Evolutionary conservation across 2,797 vertebrate species (phyloP), one percentile per base, ranked within the genome.

Genomic region (Ara ararauna): DNA sequence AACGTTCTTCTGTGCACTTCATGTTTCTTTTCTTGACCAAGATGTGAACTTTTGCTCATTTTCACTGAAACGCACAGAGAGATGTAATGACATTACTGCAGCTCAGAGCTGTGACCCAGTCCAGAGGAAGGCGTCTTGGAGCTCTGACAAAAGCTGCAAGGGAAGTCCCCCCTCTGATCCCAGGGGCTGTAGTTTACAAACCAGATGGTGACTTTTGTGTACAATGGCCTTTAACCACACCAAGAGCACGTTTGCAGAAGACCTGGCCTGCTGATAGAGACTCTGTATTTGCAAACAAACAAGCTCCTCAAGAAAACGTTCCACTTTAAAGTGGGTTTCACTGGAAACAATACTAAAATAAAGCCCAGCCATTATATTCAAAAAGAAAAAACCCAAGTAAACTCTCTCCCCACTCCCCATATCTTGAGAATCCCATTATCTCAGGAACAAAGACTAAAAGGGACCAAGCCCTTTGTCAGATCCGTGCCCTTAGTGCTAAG

Each of bases 221-320:
- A 74, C 0, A 71, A 91, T 87, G 93, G 91, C 87, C 93, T 97
- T 91, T 82, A 94, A 95, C 95, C 95, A 95, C 93, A 85, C 89
- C 92, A 79, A 96, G 93, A 80, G 93, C 38, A 83, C 94, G 92
- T 96, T 95, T 97, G 96, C 95, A 97, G 94, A 93, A 96, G 97
- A 96, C 87, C 93, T 88, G 88, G 75, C 85, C 87, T 90, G 74
- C 90, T 96, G 95, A 97, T 93, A 97, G 94, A 97, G 81, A 79
- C 81, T 95, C 89, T 1, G 11, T 96, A 79, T 97, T 95, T 89
- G 61, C 84, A 87, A 95, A 80, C 78, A 94, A 94, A 79, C 79
- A 82, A 74, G 23, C 22, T 26, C 1, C 1, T 19, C 6, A n/a
- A 91, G 93, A 78, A 61, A 66, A 66, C 53, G 18, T 74, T 79